Evolutionary conservation across 1,140 invertebrate species (phyloP).

Genomic region (Leucophenga varia): DNA sequence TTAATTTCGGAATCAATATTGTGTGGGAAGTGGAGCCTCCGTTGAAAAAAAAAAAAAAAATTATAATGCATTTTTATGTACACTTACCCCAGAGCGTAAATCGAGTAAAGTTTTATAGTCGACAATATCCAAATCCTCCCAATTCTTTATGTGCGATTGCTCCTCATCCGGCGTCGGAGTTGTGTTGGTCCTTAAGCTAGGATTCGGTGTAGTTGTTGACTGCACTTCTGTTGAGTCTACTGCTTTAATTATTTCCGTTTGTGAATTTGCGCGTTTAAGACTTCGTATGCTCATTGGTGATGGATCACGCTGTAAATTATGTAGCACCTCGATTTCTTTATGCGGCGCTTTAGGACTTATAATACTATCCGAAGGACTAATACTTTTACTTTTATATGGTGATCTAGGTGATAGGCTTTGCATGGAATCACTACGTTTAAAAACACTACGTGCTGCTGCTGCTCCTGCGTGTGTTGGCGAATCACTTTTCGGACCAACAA

Average conservation of each 20-base stretch:
- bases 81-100: constrained; percentile 61
- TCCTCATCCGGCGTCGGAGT: too few species aligned
- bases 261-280: constrained; percentile 4
- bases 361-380: constrained; percentile 58
- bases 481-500: too few species aligned
- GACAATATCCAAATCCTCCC: constrained; percentile 61
- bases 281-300: constrained; percentile 53
- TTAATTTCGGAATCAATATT: too few species aligned
- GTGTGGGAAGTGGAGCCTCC: too few species aligned
- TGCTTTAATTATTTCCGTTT: background rate
- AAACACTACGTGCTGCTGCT: background rate
- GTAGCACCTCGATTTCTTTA: constrained; percentile 64
- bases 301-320: constrained; percentile 63
- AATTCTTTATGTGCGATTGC: too few species aligned
- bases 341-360: constrained; percentile 59
- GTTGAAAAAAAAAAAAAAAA: too few species aligned
- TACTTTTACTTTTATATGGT: constrained; percentile 37
- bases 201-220: constrained; percentile 24
- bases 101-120: constrained; percentile 59
- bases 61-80: too few species aligned
- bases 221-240: background rate
- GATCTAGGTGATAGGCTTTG: constrained; percentile 28
- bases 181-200: too few species aligned
- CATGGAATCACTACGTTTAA: constrained; percentile 9
- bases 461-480: background rate